Conservation (phyloP, 2,888 invertebrate species). For the Habrosyne pyritoides region DNA sequence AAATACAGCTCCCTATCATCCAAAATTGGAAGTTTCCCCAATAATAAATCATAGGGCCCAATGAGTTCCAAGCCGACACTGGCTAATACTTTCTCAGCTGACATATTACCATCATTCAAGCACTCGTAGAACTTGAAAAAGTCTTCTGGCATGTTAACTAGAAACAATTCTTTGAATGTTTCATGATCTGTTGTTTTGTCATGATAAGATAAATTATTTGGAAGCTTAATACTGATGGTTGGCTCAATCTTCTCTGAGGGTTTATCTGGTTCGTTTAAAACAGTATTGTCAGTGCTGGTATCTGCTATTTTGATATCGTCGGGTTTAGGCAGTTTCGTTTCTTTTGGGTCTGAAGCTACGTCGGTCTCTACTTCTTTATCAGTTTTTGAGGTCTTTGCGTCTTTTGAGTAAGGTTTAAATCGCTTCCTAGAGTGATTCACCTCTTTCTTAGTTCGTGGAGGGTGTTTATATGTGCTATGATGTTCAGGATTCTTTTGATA, state of each 20-base stretch:
- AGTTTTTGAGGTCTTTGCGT: constrained; percentile 6
- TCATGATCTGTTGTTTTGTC: constrained; percentile 73
- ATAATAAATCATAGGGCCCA: constrained; percentile 94
- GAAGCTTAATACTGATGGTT: constrained; percentile 33
- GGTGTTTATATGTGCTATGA: constrained; percentile 89
- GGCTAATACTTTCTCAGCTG: constrained; percentile 85
- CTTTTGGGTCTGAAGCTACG: constrained; percentile 2
- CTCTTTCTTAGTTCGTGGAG: constrained; percentile 67
- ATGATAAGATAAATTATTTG: constrained; percentile 58
- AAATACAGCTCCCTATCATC: constrained; percentile 86
- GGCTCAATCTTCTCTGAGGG: not conserved
- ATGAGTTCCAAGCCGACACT: constrained; percentile 88
- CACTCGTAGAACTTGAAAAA: constrained; percentile 94
- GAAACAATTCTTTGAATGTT: constrained; percentile 89
- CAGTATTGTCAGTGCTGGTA: not conserved
- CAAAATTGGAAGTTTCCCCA: constrained; percentile 84
- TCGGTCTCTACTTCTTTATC: constrained; percentile 4
- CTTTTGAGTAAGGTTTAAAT: constrained; percentile 47
- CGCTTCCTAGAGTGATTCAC: constrained; percentile 43
- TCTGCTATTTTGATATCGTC: not conserved
- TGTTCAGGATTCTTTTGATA: constrained; percentile 92
- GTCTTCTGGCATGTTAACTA: constrained; percentile 94
- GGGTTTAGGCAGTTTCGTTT: constrained; percentile 2
- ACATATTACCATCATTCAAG: constrained; percentile 79
- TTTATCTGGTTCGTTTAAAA: not conserved